Evolutionary conservation across 2,113 vertebrate species (phyloP), one percentile per base, ranked within the genome.

Genomic region (Procavia capensis): DNA sequence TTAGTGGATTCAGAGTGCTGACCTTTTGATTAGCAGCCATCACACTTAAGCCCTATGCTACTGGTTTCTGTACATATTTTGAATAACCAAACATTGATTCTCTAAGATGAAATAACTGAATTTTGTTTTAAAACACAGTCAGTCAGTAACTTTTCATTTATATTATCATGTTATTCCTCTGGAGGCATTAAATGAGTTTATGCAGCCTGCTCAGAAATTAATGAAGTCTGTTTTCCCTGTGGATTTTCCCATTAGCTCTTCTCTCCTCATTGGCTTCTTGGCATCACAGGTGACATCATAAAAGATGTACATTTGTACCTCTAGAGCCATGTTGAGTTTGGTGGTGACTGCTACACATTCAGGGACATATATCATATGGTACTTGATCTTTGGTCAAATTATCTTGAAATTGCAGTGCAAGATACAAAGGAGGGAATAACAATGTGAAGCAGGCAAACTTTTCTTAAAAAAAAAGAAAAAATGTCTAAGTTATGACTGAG

Each of bases 131-230:
- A 88, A 85, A 95, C 85, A 86, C 47, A 57, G 10, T 16, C 63
- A 22, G 81, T 93, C 41, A 78, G 19, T 89, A 72, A 93, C 6
- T 90, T 93, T 88, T 88, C 29, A 90, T 94, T 94, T 94, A 50
- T 75, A 41, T 83, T 75, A 34, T 19, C 6, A 63, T 68, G 14
- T 34, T 45, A 79, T 93, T 92, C 84, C 94, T 90, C 29, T 85
- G 14, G 91, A 76, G 36, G 45, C 78, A 78, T 92, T 92, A 93
- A 93, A 95, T 95, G 85, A 64, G 96, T 97, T 96, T 79, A 75
- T 79, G 47, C 10, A 50, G 50, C n/a, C 45, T 91, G 17, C 54
- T 92, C 34, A 95, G 89, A 96, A 94, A 85, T 93, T 93, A 96
- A 93, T 90, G 72, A 84, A 95, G 54, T 45, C 59, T 85, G 6